Percentiles rank a stretch among this genome's conserved stretches.
phyloP scores from a whole-genome alignment of 1,140 invertebrate species.

The Diorhabda sublineata region DNA sequence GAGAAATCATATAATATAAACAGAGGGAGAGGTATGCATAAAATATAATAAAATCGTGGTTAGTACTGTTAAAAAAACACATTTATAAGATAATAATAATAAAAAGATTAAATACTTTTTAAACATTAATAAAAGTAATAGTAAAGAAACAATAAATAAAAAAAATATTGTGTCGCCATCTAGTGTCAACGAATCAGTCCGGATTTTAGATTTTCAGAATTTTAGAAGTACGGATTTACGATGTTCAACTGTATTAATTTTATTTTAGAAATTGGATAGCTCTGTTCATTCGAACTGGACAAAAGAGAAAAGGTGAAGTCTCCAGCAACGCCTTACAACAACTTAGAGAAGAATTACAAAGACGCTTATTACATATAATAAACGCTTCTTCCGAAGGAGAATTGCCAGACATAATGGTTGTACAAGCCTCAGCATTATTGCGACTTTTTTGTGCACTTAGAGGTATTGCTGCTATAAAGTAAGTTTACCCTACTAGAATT shows the following conservation, averaged over 20 bases:
- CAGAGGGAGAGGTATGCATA: no score
- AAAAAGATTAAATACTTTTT: no score
- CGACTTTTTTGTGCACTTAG: slow-evolving; percentile 87
- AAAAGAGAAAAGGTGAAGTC: slow-evolving; percentile 80
- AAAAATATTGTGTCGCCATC: no score
- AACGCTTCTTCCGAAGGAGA: slow-evolving; percentile 53
- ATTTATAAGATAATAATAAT: no score
- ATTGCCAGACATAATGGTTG: slow-evolving; percentile 64
- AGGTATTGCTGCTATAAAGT: slow-evolving; percentile 89
- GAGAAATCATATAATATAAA: no score
- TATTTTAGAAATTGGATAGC: slow-evolving; percentile 76
- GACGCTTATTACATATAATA: slow-evolving; percentile 60
- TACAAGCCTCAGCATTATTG: slow-evolving; percentile 75
- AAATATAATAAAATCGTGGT: no score
- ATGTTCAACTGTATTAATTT: background rate
- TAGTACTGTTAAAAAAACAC: no score
- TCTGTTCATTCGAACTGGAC: slow-evolving; percentile 82
- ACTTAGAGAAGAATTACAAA: slow-evolving; percentile 75
- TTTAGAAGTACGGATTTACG: no score
- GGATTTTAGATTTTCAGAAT: no score
- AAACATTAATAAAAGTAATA: no score
- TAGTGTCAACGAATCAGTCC: no score
- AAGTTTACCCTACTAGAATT: slow-evolving; percentile 40
- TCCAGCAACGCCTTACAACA: slow-evolving; percentile 65
- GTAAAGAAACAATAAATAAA: no score